A percentile compares a stretch with the other conserved stretches of the same genome.
phyloP scores from a whole-genome alignment of 2,797 vertebrate species.

The Microctenopoma stevenorrisi region DNA sequence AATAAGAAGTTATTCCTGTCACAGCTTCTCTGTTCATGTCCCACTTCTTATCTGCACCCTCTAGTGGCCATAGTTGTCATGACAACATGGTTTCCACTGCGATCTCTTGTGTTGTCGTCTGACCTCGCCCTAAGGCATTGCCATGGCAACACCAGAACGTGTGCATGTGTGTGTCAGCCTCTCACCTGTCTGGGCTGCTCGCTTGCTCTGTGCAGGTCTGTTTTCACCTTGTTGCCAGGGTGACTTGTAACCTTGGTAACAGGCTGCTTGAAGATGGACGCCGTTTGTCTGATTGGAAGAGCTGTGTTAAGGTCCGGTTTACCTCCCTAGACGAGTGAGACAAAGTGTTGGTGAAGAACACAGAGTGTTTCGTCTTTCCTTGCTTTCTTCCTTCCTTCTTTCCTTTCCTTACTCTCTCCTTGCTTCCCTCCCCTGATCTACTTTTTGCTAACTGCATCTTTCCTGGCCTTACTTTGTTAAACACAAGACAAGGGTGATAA shows the following conservation, averaged over 20 bases:
- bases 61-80: conserved; percentile 31
- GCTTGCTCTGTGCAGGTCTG: conserved; percentile 88
- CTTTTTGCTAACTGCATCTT: not conserved
- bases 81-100: conserved; percentile 12
- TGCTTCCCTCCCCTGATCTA: not conserved
- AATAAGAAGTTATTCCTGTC: too few species aligned
- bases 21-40: not conserved
- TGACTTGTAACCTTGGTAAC: conserved; percentile 96
- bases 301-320: conserved; percentile 93
- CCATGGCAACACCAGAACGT: not conserved
- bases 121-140: conserved; percentile 13
- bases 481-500: not conserved
- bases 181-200: conserved; percentile 93
- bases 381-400: not conserved
- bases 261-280: conserved; percentile 96
- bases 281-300: conserved; percentile 94
- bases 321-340: conserved; percentile 77
- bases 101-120: conserved; percentile 5
- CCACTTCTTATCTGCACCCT: conserved; percentile 23
- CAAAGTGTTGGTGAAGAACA: not conserved
- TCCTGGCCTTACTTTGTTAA: conserved; percentile 8
- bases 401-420: not conserved
- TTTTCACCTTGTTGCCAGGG: conserved; percentile 92
- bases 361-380: too few species aligned
- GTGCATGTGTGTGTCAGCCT: not conserved